Percentiles rank a stretch among this genome's conserved stretches.
Evolutionary conservation across 2,888 invertebrate genomes (phyloP).

Genomic region (Ophion obscuratus): DNA sequence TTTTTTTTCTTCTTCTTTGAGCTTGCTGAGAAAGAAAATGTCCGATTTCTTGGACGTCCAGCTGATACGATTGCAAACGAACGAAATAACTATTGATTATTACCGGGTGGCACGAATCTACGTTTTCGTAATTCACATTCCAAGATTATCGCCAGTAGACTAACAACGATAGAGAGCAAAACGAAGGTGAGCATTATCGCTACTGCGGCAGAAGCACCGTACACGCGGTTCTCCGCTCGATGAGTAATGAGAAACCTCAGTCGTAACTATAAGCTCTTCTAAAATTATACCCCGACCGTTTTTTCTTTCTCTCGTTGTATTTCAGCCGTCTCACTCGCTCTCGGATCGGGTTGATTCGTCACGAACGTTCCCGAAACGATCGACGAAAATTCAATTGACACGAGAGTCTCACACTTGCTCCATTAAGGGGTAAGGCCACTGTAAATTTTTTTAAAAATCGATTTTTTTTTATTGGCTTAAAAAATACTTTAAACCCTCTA

Average conservation of each 20-base stretch:
- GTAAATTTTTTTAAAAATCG: too few species aligned
- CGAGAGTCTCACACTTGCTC: constrained; percentile 41
- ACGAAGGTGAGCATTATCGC: constrained; percentile 51
- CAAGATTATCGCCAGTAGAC: constrained; percentile 51
- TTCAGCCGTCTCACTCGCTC: constrained; percentile 22
- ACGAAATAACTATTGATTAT: constrained; percentile 19
- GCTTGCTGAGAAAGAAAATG: too few species aligned
- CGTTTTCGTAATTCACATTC: constrained; percentile 41
- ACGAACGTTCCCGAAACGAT: constrained; percentile 23
- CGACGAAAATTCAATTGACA: constrained; percentile 45
- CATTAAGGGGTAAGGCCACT: too few species aligned
- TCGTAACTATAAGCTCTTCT: constrained; percentile 32
- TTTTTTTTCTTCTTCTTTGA: too few species aligned
- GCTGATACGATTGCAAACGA: neutral
- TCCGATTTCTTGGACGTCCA: too few species aligned
- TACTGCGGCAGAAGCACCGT: neutral
- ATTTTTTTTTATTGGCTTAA: too few species aligned
- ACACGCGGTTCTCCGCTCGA: constrained; percentile 22
- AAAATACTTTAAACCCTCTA: too few species aligned
- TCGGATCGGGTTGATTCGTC: constrained; percentile 34
- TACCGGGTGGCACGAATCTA: constrained; percentile 52
- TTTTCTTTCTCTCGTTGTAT: constrained; percentile 33
- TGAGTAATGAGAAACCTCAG: constrained; percentile 28
- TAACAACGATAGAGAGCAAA: constrained; percentile 53
- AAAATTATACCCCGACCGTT: constrained; percentile 41